Evolutionary conservation across 2,797 vertebrate species (phyloP), one percentile per base, ranked within the genome.

Genomic region (Leptatherina wallacei): DNA sequence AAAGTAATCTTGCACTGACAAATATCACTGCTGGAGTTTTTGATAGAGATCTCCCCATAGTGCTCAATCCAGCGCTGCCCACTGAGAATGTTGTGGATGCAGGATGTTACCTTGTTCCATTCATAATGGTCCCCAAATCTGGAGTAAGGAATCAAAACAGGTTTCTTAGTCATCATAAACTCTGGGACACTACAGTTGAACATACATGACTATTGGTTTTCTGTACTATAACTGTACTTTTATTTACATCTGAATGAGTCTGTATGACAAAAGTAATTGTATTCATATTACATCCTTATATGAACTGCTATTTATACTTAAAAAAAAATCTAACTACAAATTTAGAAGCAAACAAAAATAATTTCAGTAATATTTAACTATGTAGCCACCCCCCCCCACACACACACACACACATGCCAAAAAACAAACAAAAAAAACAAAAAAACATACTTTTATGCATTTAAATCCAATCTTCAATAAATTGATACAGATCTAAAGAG

Each of bases 91-190:
- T 99, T 99, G 89, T 99, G 98, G 85, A 99, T 97, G 83, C 98
- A 99, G 29, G 98, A 99, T 0, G 98, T 99, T 80, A 99, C 97
- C 83, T 99, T 99, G 92, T 98, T 99, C 98, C 98, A 99, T 61
- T 96, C 95, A 81, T 98, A 99, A 90, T 98, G 97, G 72, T 99
- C 98, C 61, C 96, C 96, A 75, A 92, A 96, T 69, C 98, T 98
- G 33, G 18, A 33, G 32, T 10, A 6, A 61, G 0, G 5, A 38
- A 70, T 44, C 18, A 57, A 59, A 71, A 33, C 18, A 36, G n/a
- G 0, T 7, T 13, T 61, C 0, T 49, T 8, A 1, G 11, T 54
- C 1, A n/a, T 61, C 13, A 5, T n/a, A 32, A 32, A 27, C 16
- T 47, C 27, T 47, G 29, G 11, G 11, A 32, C 10, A 20, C 40